Evolutionary conservation across 2,888 invertebrate genomes (phyloP), one percentile per base, ranked within the genome.

Genomic region (Petrophora chlorosata): DNA sequence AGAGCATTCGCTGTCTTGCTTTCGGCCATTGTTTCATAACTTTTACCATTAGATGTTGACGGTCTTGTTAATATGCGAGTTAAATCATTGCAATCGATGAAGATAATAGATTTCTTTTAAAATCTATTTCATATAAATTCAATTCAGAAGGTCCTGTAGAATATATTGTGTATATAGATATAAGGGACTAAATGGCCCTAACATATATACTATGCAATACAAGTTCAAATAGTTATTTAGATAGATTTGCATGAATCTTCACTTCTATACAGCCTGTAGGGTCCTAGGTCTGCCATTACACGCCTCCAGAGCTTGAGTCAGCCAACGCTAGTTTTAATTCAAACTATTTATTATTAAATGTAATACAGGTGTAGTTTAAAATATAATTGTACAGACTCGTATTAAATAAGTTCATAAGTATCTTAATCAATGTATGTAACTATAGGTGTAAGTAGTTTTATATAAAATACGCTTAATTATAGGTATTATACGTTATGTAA

Each of bases 291-390:
- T 41, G 30, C 41, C 26, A 28, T 13, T 9, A 16, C n/a, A 19
- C n/a, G 5, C 3, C 1, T 36, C 15, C 12, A 25, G 35, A 41
- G 41, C 30, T 29, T 30, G 29, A 38, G 34, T 36, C 29, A 41
- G 41, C 36, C 35, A 26, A 32, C 17, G 40, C 26, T 47, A 47
- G 33, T 14, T 36, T 43, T 53, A 55, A 49, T 39, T 36, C 25
- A 39, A 30, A 36, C 17, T 48, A 48, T 48, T 48, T 48, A 48
- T 48, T 42, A 32, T 48, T 26, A 42, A 9, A 34, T 5, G 28
- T 35, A 38, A 26, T 25, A 16, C 16, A 48, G 12, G 26, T 28
- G 33, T 49, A 39, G 16, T 39, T 33, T 33, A 34, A 19, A 29
- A 26, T 39, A 28, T 13, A 19, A 19, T 46, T 47, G 41, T 36